Evolutionary conservation across 1,140 invertebrate genomes (phyloP), one percentile per base, ranked within the genome.

Genomic region (Lutraria rhynchaena): DNA sequence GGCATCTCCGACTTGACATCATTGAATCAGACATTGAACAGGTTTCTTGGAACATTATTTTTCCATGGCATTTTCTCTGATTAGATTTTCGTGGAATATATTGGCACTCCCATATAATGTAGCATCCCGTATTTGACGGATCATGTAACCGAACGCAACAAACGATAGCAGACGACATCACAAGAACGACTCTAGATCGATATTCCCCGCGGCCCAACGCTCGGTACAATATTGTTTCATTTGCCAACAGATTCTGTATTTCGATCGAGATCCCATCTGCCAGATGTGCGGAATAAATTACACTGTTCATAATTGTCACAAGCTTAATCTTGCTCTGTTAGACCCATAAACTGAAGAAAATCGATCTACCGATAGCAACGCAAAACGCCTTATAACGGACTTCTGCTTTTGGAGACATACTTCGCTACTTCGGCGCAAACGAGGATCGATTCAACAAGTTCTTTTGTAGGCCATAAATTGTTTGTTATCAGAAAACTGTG

Each of bases 241-340:
- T 67, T 46, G 63, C 63, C 31, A 67, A 67, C 63, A 67, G 63
- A 67, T 67, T 71, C 69, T 57, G 69, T 55, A 57, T 55, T 71
- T 71, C 69, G 69, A 71, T 71, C 69, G 63, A 22, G 69, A 55
- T 71, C 69, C 15, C 49, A 57, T n/a, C 49, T 37, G 53, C 49
- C 69, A 71, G 69, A 71, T 71, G 69, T 57, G 46, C n/a, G 46
- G 69, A 37, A 71, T 71, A 57, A 55, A 55, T 71, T 71, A 57
- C 46, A 55, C 53, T 71, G 44, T 71, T 57, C 69, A 55, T 71
- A 71, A 71, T 71, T 71, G 69, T 71, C 69, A 57, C 49, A n/a
- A 51, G 69, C 33, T 57, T 57, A 31, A 57, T 71, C 69, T 33
- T 44, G 69, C 46, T 44, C 46, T 71, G 24, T 37, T 51, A 41